phyloP scores from a whole-genome alignment of 2,888 invertebrate genomes.

The Epistrophe eligans region DNA sequence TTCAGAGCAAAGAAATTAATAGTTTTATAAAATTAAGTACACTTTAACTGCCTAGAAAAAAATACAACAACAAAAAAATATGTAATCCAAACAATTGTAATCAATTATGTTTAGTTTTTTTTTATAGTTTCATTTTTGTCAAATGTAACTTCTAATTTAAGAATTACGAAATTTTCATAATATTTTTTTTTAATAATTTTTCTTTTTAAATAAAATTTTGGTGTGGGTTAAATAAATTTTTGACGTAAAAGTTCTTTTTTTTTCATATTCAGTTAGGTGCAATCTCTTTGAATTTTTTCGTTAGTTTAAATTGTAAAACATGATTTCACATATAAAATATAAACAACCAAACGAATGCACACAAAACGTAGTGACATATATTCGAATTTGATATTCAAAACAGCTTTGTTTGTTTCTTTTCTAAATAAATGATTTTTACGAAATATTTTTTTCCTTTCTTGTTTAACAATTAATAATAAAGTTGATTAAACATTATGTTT shows the following conservation, averaged over 20 bases:
- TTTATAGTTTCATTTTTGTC: background rate
- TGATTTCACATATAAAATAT: slow-evolving; percentile 41
- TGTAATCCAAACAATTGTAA: slow-evolving; percentile 36
- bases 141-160: slow-evolving; percentile 14
- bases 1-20: slow-evolving; percentile 18
- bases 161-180: slow-evolving; percentile 1
- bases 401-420: slow-evolving; percentile 18
- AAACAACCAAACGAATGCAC: slow-evolving; percentile 29
- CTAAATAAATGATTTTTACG: slow-evolving; percentile 36
- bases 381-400: slow-evolving; percentile 12
- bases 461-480: background rate
- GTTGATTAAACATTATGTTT: background rate
- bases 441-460: slow-evolving; percentile 18
- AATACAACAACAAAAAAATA: slow-evolving; percentile 29
- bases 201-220: slow-evolving; percentile 46
- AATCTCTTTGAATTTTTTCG: slow-evolving; percentile 45
- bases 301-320: slow-evolving; percentile 20
- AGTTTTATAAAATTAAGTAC: slow-evolving; percentile 55
- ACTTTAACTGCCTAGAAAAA: slow-evolving; percentile 67
- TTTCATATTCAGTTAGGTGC: slow-evolving; percentile 23
- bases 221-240: slow-evolving; percentile 54
- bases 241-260: slow-evolving; percentile 7
- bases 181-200: slow-evolving; percentile 13
- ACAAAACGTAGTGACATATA: slow-evolving; percentile 26
- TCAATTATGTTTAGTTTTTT: slow-evolving; percentile 25